Base-by-base conservation (phyloP, 35 echinoderm and acorn worm species). In the Ptychodera flava region DNA sequence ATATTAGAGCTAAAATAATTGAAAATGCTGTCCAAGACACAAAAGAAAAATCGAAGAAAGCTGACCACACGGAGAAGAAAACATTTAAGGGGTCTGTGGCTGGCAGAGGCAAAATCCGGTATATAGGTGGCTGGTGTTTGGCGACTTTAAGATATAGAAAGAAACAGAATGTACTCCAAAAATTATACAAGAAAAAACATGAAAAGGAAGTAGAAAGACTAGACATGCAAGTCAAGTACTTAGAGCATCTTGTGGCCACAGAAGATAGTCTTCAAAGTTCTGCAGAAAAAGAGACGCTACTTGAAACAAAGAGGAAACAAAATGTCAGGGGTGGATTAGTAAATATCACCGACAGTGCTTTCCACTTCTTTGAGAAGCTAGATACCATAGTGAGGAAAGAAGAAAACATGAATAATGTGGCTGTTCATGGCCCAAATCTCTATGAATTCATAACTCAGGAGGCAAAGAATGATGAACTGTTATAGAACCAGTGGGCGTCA, bases 311-410 rank as follows among this genome's bases (percentile, higher is more conserved):
- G 45, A 6, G 45, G 45, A 64, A 64, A 64, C 45, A 64, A 22
- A 64, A 64, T 64, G 45, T 64, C 6, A 64, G 45, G 22, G 6
- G 45, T 64, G 45, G 45, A 64, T 22, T 64, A 6, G 22, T 22
- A 12, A 64, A 64, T 64, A 22, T 64, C 6, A 64, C 6, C 22
- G 45, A 64, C 45, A 64, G 45, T 64, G 22, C 45, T 12, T 64
- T 64, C 22, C 45, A 64, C 45, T 64, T 64, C 33, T 83, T 83
- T 35, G 37, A 83, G 37, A 32, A 83, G 1, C 28, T 83, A 35
- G 83, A 85, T 38, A 28, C 15, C 83, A 38, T 45, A 37, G 28
- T 85, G 36, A 85, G 83, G 32, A 85, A 85, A 31, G 29, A 37
- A 45, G 83, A 85, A 85, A 85, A 35, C 10, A 45, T 45, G 1